Evolutionary conservation across 35 echinoderm and acorn worm genomes (phyloP), one percentile per base, ranked within the genome.

Genomic region (Patiria miniata): DNA sequence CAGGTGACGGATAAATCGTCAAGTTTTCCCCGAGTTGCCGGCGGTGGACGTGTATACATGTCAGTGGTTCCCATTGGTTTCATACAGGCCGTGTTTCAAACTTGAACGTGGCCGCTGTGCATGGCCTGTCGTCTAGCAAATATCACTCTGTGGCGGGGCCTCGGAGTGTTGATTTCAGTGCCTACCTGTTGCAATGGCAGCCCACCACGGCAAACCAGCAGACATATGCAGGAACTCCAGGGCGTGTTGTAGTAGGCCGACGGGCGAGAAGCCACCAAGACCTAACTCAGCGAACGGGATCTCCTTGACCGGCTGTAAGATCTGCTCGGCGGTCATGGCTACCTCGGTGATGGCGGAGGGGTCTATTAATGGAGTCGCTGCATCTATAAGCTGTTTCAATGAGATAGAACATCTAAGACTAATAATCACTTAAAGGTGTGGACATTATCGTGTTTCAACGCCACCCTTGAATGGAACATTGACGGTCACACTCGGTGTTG

Each of bases 121-220:
- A n/a, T n/a, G n/a, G n/a, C n/a, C n/a, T n/a, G n/a, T n/a, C n/a
- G n/a, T n/a, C n/a, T n/a, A n/a, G n/a, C n/a, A n/a, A n/a, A n/a
- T n/a, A n/a, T n/a, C n/a, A n/a, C n/a, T n/a, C n/a, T n/a, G n/a
- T n/a, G n/a, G n/a, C n/a, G n/a, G n/a, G n/a, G n/a, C n/a, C n/a
- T n/a, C n/a, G n/a, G n/a, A 47, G 42, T 12, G 12, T 47, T 4
- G 42, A 47, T 47, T 28, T 17, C 3, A 6, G 18, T 77, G 37
- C 79, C 57, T 68, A 99, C 96, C 96, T 53, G 83, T 61, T 38
- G 86, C 80, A 53, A 99, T 95, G 22, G 92, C 78, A 58, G 69
- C 96, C 96, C 96, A 99, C 96, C 96, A 99, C 21, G 96, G 96
- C 68, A 99, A 73, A 36, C 92, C 92, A 22, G 82, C 92, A 85